phyloP scores from a whole-genome alignment of 2,797 vertebrate species.

The Brotula barbata region DNA sequence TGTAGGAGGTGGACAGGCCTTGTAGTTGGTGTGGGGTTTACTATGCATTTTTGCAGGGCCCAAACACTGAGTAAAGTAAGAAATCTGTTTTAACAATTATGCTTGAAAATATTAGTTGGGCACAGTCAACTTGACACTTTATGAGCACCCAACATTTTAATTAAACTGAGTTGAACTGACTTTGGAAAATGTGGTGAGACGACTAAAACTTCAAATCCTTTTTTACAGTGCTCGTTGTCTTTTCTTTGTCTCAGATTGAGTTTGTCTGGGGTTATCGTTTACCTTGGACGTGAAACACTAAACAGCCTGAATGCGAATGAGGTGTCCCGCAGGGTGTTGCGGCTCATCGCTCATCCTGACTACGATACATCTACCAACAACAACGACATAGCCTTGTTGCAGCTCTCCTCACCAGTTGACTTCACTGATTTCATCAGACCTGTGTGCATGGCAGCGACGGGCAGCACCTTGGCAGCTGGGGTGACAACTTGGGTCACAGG shows the following conservation, averaged over 20 bases:
- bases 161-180: too few species aligned
- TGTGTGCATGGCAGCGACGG: constrained; percentile 64
- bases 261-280: accelerated
- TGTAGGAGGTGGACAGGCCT: too few species aligned
- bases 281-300: constrained; percentile 43
- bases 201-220: too few species aligned
- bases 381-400: constrained; percentile 61
- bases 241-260: background rate
- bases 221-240: too few species aligned
- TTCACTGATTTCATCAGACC: constrained; percentile 73
- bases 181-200: too few species aligned
- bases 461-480: background rate
- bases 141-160: too few species aligned
- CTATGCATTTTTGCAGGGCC: too few species aligned
- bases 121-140: too few species aligned
- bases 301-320: accelerated
- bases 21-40: too few species aligned
- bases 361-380: accelerated
- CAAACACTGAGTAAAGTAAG: too few species aligned
- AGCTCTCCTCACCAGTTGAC: constrained; percentile 6
- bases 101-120: too few species aligned
- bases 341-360: constrained; percentile 20
- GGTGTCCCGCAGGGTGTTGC: accelerated
- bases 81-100: too few species aligned
- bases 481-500: constrained; percentile 62